Evolutionary conservation across 2,113 vertebrate species (phyloP).

Genomic region (Malurus melanocephalus): DNA sequence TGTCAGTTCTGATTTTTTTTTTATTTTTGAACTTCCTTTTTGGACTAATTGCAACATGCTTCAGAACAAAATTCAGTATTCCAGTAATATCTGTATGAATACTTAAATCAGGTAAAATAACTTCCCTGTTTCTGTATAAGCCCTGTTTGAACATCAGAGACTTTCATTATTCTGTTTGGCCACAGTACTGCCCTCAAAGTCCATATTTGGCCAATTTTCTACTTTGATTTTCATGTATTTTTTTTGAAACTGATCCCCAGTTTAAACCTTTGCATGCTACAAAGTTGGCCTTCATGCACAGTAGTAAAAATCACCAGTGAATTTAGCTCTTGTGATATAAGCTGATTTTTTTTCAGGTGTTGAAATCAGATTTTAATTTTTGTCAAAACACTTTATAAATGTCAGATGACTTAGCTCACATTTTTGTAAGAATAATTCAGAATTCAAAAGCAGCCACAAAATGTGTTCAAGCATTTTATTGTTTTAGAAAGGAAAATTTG

Average conservation of each 20-base stretch:
- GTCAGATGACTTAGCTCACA: neutral
- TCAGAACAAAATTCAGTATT: neutral
- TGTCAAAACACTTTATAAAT: neutral
- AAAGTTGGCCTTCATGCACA: neutral
- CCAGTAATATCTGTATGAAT: neutral
- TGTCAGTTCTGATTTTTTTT: neutral
- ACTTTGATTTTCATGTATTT: neutral
- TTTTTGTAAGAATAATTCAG: neutral
- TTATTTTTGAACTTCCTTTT: neutral
- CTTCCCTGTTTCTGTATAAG: neutral
- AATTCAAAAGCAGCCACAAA: neutral
- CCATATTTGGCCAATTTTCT: neutral
- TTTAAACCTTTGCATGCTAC: neutral
- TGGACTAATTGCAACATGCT: neutral
- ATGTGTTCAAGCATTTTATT: neutral
- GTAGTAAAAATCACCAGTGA: neutral
- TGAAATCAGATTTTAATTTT: neutral
- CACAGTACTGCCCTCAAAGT: neutral
- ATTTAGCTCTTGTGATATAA: neutral
- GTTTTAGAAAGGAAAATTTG: constrained; percentile 1
- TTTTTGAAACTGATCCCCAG: neutral
- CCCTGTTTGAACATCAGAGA: neutral
- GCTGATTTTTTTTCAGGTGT: neutral
- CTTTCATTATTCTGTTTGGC: constrained; percentile 4
- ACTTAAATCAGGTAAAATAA: constrained; percentile 3